Evolutionary conservation across 2,113 vertebrate genomes (phyloP), one percentile per base, ranked within the genome.

Genomic region (Brachyhypopomus occidentalis): DNA sequence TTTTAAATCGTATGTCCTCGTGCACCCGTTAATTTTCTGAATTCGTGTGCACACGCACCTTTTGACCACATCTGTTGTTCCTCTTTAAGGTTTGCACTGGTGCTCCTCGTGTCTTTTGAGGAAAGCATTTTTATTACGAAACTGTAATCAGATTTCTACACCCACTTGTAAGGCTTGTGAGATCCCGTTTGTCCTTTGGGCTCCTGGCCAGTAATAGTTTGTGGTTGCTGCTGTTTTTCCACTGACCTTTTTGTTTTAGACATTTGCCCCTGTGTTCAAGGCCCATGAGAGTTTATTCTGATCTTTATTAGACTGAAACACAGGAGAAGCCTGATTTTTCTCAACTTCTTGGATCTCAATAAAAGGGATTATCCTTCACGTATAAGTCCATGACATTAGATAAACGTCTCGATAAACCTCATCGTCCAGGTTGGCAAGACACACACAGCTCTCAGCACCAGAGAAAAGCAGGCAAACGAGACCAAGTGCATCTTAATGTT

Each of bases 131-230:
- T 52, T 73, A 79, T 58, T 67, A 48, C 63, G 27, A 56, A 36
- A 41, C 52, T 20, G 74, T 34, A 72, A 79, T 84, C 72, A 75
- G 64, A 62, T 79, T 27, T 76, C 58, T 81, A 41, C 73, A 23
- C 69, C 72, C 82, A 78, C 76, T 81, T 72, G 82, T 79, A 79
- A 76, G 82, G 82, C 79, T 84, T 83, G 79, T 78, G n/a, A 82
- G 59, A 83, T 82, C 76, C 72, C 67, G 73, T 45, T 84, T 84
- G 79, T 78, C 76, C 75, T 71, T 45, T 67, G 72, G 79, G 82
- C 85, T 34, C 58, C 72, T 17, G 48, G 79, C 85, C 85, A 84
- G 67, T 71, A 25, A 78, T 72, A 72, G 71, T 75, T 75, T 72
- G 82, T 62, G 79, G 71, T 82, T 84, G 72, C 72, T 76, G 71